A percentile compares a stretch with the other conserved stretches of the same genome.
phyloP scores from a whole-genome alignment of 2,888 invertebrate species.

The Nasonia oneida region DNA sequence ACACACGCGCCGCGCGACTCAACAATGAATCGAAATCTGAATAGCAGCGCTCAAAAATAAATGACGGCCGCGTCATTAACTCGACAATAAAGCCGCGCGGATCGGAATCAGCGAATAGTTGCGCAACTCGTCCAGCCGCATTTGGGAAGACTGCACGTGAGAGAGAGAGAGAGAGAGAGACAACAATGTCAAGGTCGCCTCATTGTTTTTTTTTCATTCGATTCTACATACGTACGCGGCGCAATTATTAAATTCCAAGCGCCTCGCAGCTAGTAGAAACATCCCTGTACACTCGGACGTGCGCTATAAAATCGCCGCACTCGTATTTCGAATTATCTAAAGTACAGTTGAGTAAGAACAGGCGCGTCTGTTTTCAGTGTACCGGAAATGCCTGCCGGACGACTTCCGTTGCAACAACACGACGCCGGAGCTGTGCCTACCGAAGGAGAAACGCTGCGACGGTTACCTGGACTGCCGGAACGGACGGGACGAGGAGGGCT shows the following conservation, averaged over 20 bases:
- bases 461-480: conserved; percentile 94
- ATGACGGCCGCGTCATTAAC: conserved; percentile 1
- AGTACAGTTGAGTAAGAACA: neutral
- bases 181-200: neutral
- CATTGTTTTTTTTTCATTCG: neutral
- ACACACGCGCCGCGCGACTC: neutral
- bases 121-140: conserved; percentile 1
- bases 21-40: neutral
- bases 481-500: conserved; percentile 89
- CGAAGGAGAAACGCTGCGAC: conserved; percentile 93
- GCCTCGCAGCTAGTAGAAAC: neutral
- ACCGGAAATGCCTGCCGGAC: conserved; percentile 91
- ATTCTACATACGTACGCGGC: neutral
- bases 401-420: conserved; percentile 92
- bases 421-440: conserved; percentile 87
- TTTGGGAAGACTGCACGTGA: neutral
- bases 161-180: too few species aligned
- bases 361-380: conserved; percentile 82
- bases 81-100: neutral
- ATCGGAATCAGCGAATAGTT: neutral
- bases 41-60: neutral
- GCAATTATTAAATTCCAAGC: neutral
- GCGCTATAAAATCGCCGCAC: neutral
- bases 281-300: neutral
- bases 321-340: neutral